phyloP scores from a whole-genome alignment of 2,888 invertebrate genomes.

The Tuta absoluta region DNA sequence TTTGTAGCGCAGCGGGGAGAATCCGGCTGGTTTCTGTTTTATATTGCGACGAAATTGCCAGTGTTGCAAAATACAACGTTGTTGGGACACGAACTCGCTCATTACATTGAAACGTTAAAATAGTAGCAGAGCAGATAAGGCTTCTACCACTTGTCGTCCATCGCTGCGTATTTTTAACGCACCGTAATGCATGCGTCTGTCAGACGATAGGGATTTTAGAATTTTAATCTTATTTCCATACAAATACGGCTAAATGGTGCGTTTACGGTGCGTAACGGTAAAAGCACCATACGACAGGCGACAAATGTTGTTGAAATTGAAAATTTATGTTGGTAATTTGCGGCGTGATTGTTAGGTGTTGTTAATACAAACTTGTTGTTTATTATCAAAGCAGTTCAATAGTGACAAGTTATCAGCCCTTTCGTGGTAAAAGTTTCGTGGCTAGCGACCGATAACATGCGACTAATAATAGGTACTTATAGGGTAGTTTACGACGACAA shows the following conservation, averaged over 20 bases:
- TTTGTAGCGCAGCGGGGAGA: constrained; percentile 5
- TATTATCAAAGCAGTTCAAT: constrained; percentile 5
- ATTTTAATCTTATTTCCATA: too few relatives aligned
- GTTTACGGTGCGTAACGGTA: too few relatives aligned
- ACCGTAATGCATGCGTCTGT: too few relatives aligned
- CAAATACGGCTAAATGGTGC: too few relatives aligned
- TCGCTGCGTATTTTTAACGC: too few relatives aligned
- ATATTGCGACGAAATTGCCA: constrained; percentile 6
- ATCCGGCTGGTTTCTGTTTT: constrained; percentile 9
- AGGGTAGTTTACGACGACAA: too few relatives aligned
- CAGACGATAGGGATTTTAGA: too few relatives aligned
- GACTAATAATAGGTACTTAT: neutral
- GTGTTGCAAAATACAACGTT: constrained; percentile 12
- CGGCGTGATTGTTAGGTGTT: neutral
- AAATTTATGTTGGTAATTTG: neutral
- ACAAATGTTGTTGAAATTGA: too few relatives aligned
- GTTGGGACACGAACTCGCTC: neutral
- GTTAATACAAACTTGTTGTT: constrained; percentile 5
- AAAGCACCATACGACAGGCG: too few relatives aligned
- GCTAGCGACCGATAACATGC: neutral
- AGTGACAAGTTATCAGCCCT: constrained; percentile 6
- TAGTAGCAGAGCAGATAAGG: too few relatives aligned
- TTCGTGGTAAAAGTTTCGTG: neutral
- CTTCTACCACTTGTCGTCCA: too few relatives aligned
- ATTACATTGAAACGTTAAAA: neutral